phyloP scores from a whole-genome alignment of 2,888 invertebrate species.

The Sarcophaga rosellei region DNA sequence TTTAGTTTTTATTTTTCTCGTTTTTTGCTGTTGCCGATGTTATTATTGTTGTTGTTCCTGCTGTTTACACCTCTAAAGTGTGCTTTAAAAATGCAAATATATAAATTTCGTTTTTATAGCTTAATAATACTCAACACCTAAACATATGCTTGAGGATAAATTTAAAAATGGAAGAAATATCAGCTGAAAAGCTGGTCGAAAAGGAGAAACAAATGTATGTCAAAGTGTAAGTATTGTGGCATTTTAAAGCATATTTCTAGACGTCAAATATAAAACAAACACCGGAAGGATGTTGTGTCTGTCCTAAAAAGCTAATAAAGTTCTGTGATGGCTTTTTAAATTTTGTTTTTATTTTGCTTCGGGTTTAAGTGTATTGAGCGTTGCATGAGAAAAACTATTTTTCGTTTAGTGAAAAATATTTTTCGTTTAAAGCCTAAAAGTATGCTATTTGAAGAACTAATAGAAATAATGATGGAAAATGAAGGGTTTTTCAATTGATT shows the following conservation, averaged over 20 bases:
- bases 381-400: too few relatives aligned
- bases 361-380: too few relatives aligned
- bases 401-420: too few relatives aligned
- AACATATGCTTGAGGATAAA: background rate
- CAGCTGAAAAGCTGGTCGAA: background rate
- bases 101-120: background rate
- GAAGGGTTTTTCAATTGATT: too few relatives aligned
- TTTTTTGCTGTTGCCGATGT: background rate
- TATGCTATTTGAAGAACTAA: too few relatives aligned
- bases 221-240: background rate
- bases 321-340: too few relatives aligned
- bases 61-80: background rate
- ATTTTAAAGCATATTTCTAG: background rate
- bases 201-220: background rate
- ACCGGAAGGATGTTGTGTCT: background rate
- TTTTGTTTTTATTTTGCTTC: too few relatives aligned
- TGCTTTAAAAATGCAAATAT: too few relatives aligned
- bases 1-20: background rate
- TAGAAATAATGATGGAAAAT: too few relatives aligned
- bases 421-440: too few relatives aligned
- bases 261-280: background rate
- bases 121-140: background rate
- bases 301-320: too few relatives aligned
- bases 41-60: background rate
- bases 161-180: background rate